These are phyloP conservation scores for Ectobius pallidus DNA, from an alignment of 2,888 invertebrate genomes.

Conservation along the genomic window DNA sequence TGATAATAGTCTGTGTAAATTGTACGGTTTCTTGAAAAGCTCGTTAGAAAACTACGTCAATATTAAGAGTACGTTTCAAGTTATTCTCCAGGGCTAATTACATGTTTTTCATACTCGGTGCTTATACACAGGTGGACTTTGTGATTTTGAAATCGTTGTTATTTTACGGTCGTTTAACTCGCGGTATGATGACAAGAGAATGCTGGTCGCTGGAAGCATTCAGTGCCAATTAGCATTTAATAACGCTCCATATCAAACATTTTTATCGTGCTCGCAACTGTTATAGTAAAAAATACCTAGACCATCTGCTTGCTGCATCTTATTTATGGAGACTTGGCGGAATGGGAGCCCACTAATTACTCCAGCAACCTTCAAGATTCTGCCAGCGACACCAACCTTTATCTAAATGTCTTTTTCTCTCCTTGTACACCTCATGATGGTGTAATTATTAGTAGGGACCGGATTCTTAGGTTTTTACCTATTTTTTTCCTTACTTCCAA, in stretches of 20 bases:
- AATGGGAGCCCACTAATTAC: slow-evolving; percentile 15
- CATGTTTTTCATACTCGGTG: not conserved
- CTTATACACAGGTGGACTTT: not conserved
- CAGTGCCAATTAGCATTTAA: not conserved
- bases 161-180: slow-evolving; percentile 1
- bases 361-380: not conserved
- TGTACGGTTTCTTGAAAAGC: too few relatives aligned
- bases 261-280: not conserved
- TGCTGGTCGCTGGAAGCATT: not conserved
- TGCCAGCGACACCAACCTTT: not conserved
- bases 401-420: too few relatives aligned
- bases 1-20: too few relatives aligned
- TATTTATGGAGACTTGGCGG: not conserved
- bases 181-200: not conserved
- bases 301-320: slow-evolving; percentile 1
- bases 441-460: too few relatives aligned
- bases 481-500: too few relatives aligned
- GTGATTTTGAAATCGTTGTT: not conserved
- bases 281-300: not conserved
- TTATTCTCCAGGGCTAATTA: too few relatives aligned
- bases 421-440: too few relatives aligned
- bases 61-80: too few relatives aligned
- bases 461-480: too few relatives aligned
- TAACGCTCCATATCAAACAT: slow-evolving; percentile 1
- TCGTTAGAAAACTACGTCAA: too few relatives aligned